Percentiles rank a stretch among this genome's conserved stretches.
phyloP scores from a whole-genome alignment of 2,113 vertebrate genomes.

The Gasterosteus aculeatus region DNA sequence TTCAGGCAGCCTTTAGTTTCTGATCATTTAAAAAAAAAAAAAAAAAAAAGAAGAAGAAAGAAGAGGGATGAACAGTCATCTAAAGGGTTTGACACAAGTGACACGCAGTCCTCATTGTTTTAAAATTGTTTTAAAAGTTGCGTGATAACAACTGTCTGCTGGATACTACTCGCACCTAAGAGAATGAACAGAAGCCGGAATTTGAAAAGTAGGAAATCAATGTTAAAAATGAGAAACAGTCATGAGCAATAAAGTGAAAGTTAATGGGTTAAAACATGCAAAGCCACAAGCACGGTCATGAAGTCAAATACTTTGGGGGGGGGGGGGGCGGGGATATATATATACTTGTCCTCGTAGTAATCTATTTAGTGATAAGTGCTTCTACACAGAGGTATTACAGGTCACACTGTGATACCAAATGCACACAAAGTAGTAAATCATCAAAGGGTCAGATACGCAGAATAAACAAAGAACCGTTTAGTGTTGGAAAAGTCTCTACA shows the following conservation, averaged over 20 bases:
- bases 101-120: background rate
- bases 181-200: background rate
- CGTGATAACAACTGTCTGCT: background rate
- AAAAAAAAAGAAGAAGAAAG: too few species aligned
- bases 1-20: background rate
- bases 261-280: conserved; percentile 31
- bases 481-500: conserved; percentile 58
- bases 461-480: conserved; percentile 44
- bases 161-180: background rate
- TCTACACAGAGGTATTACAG: conserved; percentile 38
- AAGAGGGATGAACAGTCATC: background rate
- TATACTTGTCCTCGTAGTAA: conserved; percentile 57
- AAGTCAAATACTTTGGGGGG: conserved; percentile 52
- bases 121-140: background rate
- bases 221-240: background rate
- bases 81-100: background rate
- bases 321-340: conserved; percentile 17
- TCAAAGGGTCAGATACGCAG: conserved; percentile 18
- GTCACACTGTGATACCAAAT: conserved; percentile 41
- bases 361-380: conserved; percentile 43
- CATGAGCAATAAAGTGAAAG: background rate
- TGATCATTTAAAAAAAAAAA: background rate
- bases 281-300: conserved; percentile 18
- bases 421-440: conserved; percentile 22
- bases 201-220: conserved; percentile 3